Conservation (phyloP, 2,888 invertebrate genomes). For the Drosophila affinis region DNA sequence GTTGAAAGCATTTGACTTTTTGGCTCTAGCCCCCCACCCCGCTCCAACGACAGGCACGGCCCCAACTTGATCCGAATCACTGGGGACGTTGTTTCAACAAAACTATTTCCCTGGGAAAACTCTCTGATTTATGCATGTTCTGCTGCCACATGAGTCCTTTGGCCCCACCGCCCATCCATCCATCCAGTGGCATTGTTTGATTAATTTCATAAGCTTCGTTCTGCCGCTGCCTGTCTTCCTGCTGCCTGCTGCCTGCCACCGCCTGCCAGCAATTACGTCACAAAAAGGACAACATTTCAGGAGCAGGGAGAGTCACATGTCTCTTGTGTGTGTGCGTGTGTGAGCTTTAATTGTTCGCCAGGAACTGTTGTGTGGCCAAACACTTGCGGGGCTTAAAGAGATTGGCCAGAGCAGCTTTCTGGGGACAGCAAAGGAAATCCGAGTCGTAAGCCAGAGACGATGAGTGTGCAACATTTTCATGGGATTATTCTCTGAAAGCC, state of each 20-base stretch:
- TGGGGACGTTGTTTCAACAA: conserved; percentile 55
- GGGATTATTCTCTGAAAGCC: not conserved
- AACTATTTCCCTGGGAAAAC: conserved; percentile 58
- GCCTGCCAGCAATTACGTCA: conserved; percentile 18
- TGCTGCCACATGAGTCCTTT: conserved; percentile 35
- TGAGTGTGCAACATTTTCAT: not conserved
- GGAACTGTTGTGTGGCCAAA: conserved; percentile 13
- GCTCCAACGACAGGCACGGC: conserved; percentile 1
- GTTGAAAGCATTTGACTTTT: conserved; percentile 41
- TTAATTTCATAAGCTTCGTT: conserved; percentile 51
- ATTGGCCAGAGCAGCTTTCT: not conserved
- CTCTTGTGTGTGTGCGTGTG: conserved; percentile 12
- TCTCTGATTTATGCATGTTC: conserved; percentile 67
- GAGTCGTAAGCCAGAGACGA: not conserved
- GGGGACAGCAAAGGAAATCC: not conserved
- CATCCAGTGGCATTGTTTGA: conserved; percentile 38
- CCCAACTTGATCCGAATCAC: conserved; percentile 9
- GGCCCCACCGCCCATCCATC: conserved; percentile 7
- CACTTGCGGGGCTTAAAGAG: conserved; percentile 21
- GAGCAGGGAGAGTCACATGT: not conserved
- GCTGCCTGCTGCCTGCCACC: not conserved
- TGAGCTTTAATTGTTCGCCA: conserved; percentile 7
- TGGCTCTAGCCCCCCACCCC: conserved; percentile 19
- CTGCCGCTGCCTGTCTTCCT: conserved; percentile 1
- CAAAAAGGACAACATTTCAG: conserved; percentile 41